Base-by-base conservation (phyloP, 2,797 vertebrate species). In the Arrhamphus sclerolepis region DNA sequence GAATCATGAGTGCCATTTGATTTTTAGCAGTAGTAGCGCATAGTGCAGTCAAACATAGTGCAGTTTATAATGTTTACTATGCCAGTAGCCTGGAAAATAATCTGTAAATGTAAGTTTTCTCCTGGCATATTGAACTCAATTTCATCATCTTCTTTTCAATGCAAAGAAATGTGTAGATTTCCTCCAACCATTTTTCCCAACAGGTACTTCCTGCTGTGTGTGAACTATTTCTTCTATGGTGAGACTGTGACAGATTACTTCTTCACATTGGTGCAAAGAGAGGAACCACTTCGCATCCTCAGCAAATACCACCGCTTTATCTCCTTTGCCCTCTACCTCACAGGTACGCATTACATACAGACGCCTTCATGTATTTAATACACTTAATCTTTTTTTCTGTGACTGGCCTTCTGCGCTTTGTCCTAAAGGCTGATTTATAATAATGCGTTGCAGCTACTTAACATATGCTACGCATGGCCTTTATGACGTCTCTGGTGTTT, bases 221-320 rank as follows among this genome's bases (percentile, higher is more conserved):
- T 98, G 7, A 99, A 99, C 85, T 99, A 99, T 88, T 99, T 99
- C 86, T 99, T 98, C 91, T 99, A 99, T 0, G 98, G 98, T 0
- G 98, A 99, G 87, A 99, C 98, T 0, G 97, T 97, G 68, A 98
- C 98, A 0, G 98, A 99, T 87, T 98, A 96, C 87, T 99, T 99
- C 92, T 98, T 98, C 89, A 93, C 95, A 0, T 86, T 99, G 92
- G 98, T 99, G 66, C 96, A 99, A 83, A 90, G 97, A 69, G 98
- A 99, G 89, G 97, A 98, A 81, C 96, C 96, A 0, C 88, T 99
- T 71, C 84, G 97, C 9, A 98, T 99, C 80, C 96, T 99, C 78
- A 98, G 97, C 93, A 98, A 96, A 94, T 99, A 99, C 82, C 98
- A 99, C 70, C 96, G 98, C 11, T 98, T 99, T 77, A 99, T 99